These are phyloP conservation scores for Theonella swinhoei DNA, from an alignment of 37 sponge, comb jelly and placozoan species.

Conservation along the genomic window DNA sequence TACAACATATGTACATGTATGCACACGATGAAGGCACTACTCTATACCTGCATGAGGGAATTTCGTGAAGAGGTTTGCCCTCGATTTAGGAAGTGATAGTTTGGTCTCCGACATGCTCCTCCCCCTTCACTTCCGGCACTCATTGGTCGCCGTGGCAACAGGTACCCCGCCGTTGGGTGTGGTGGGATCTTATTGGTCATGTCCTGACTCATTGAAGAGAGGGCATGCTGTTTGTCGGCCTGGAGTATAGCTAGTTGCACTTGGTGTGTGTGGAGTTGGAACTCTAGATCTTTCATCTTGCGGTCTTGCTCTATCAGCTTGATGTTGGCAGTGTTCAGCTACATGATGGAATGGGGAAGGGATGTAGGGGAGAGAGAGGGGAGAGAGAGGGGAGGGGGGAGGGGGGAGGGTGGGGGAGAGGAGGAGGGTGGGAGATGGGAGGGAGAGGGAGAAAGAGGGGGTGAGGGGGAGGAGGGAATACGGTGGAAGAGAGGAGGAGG, in stretches of 20 bases:
- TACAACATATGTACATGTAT: too few relatives aligned
- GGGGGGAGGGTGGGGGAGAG: too few relatives aligned
- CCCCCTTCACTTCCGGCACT: slow-evolving; percentile 34
- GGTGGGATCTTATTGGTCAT: slow-evolving; percentile 26
- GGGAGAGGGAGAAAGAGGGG: too few relatives aligned
- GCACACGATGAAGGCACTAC: too few relatives aligned
- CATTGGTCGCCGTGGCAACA: background rate
- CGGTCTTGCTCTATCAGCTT: slow-evolving; percentile 27
- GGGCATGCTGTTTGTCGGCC: slow-evolving; percentile 35
- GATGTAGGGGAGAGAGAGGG: too few relatives aligned
- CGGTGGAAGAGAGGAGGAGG: too few relatives aligned
- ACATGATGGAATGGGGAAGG: background rate
- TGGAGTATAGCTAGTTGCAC: slow-evolving; percentile 49
- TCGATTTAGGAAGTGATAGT: slow-evolving; percentile 17
- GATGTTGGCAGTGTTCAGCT: slow-evolving; percentile 34
- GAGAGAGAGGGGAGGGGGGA: too few relatives aligned
- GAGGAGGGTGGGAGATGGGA: too few relatives aligned
- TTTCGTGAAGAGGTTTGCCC: background rate
- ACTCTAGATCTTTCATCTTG: slow-evolving; percentile 41
- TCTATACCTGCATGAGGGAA: background rate
- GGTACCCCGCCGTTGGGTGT: background rate
- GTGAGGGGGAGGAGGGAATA: too few relatives aligned
- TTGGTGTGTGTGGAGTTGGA: slow-evolving; percentile 27
- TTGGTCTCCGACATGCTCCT: slow-evolving; percentile 18
- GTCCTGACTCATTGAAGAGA: slow-evolving; percentile 1